Evolutionary conservation across 2,797 vertebrate species (phyloP).

Genomic region (Leptodactylus fallax): DNA sequence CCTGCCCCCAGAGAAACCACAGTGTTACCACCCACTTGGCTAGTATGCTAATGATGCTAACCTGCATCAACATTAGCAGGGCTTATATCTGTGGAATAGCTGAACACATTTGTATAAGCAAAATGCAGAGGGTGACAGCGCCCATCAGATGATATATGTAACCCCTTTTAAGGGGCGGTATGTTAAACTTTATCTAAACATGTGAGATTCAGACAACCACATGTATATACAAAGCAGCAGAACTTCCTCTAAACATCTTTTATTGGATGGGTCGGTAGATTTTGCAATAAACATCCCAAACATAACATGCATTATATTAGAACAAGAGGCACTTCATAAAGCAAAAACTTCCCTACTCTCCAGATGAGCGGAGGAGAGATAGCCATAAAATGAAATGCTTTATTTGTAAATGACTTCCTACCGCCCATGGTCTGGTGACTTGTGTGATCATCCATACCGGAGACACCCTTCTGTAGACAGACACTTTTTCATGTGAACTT

Average conservation of each 20-base stretch:
- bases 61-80: too few species aligned
- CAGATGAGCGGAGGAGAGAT: neutral
- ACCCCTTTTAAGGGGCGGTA: too few species aligned
- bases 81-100: too few species aligned
- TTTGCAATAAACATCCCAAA: neutral
- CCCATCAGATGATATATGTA: too few species aligned
- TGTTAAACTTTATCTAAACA: neutral
- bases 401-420: neutral
- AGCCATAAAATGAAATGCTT: neutral
- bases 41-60: too few species aligned
- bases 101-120: too few species aligned
- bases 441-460: too few species aligned
- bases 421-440: neutral
- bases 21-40: too few species aligned
- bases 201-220: neutral
- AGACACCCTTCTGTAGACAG: too few species aligned
- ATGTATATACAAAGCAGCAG: neutral
- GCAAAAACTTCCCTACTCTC: neutral
- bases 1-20: too few species aligned
- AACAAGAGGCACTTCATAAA: slow-evolving; percentile 2
- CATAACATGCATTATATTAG: slow-evolving; percentile 21
- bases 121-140: too few species aligned
- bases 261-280: neutral
- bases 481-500: too few species aligned
- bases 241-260: slow-evolving; percentile 15